A percentile compares a stretch with the other conserved stretches of the same genome.
Conservation (phyloP, 2,113 vertebrate species). For the Capra hircus region DNA sequence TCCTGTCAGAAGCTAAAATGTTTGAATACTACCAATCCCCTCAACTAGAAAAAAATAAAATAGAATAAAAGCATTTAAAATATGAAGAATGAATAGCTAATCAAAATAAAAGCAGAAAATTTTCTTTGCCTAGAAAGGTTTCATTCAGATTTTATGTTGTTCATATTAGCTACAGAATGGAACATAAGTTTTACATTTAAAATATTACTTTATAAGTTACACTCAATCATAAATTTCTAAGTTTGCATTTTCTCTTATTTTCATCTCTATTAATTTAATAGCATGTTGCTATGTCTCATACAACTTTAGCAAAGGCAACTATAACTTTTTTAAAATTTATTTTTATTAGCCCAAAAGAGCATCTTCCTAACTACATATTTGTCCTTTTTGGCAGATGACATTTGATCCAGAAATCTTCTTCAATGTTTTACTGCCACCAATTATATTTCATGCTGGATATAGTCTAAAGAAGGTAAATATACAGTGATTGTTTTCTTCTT, state of each 20-base stretch:
- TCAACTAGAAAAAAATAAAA: neutral
- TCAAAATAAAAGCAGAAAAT: neutral
- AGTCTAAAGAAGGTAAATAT: slow-evolving; percentile 89
- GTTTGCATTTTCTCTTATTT: neutral
- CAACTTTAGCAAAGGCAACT: neutral
- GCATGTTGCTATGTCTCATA: neutral
- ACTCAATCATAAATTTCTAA: neutral
- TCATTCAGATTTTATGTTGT: neutral
- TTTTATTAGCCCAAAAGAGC: neutral
- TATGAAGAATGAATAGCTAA: neutral
- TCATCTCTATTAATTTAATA: neutral
- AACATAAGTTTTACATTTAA: neutral
- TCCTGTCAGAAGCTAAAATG: neutral
- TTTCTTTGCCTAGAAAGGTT: neutral
- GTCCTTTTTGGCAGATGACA: slow-evolving; percentile 85
- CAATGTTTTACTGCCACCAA: slow-evolving; percentile 89
- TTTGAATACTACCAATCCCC: neutral
- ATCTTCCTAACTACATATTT: slow-evolving; percentile 37
- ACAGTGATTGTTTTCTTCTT: neutral
- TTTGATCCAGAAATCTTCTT: slow-evolving; percentile 92
- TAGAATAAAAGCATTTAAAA: neutral
- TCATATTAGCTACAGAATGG: neutral
- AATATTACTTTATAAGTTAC: neutral
- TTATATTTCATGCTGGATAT: slow-evolving; percentile 91
- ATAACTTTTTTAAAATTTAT: neutral